Base-by-base conservation (phyloP, 2,113 vertebrate genomes). In the Festucalex cinctus region DNA sequence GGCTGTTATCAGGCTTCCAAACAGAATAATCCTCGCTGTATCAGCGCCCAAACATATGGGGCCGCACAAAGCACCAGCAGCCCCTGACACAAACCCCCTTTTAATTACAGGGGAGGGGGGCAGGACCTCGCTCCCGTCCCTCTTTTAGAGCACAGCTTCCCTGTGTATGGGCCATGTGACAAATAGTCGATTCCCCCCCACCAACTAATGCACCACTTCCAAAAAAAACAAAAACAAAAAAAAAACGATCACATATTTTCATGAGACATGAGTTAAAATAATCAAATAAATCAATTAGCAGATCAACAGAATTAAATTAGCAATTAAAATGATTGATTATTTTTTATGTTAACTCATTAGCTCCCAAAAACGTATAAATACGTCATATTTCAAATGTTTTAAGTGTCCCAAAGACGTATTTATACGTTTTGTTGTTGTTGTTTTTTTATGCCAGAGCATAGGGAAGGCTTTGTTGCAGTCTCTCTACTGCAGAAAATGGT, bases 11-110 rank as follows among this genome's bases (percentile, higher is more conserved):
- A 87, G 91, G 92, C 92, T 94, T 93, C 94, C 93, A 93, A 96
- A 96, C 95, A 96, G 94, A 95, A 93, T 96, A 97, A 97, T 96
- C 95, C 95, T 91, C 93, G 94, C 94, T 93, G 93, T 96, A 98
- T 97, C 96, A 95, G 95, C 89, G 92, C 91, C 92, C 93, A 94
- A 97, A 95, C 96, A 98, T 96, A 97, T 95, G 95, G 95, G 89
- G 93, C 94, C 94, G 93, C 95, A 95, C 95, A 94, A 95, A 89
- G 93, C 91, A 88, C 93, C 94, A 94, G 93, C 94, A 94, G 91
- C 92, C 93, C 93, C 93, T 95, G 95, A 96, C 86, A 95, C 95
- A 95, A 95, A 95, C 94, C 95, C 95, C 94, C 92, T 95, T 96
- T 95, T 95, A 94, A 97, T 96, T 95, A 95, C 94, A 93, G 93